Evolutionary conservation across 1,140 invertebrate species (phyloP), one percentile per base, ranked within the genome.

Genomic region (Drosophila tristis): DNA sequence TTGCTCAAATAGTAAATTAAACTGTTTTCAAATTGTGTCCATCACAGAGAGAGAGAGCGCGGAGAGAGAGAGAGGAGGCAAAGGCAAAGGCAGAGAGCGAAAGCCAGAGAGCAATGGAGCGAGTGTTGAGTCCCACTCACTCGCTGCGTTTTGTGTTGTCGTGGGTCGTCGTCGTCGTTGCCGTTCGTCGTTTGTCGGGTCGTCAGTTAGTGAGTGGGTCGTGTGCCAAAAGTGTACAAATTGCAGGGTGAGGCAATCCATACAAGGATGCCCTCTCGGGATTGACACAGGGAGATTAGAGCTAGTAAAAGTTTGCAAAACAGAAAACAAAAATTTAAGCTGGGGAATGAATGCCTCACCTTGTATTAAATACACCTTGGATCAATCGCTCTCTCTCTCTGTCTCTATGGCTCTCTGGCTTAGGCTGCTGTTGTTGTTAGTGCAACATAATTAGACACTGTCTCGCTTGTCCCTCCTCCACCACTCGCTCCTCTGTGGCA

Each of bases 91-190:
- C 16, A 29, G 55, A 70, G 35, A 49, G 31, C 54, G 48, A 56
- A 61, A 60, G 53, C 49, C 43, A 59, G 61, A n/a, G 25, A 49
- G 7, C 45, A 59, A 48, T 16, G 20, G 51, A 67, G 58, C 54
- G 45, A 54, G 57, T 53, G 43, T 29, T 26, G 26, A 35, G 26
- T 42, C 47, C 55, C 60, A 66, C 70, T 54, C 65, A 74, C 75
- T 82, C 74, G 79, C 55, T 81, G 74, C 67, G 59, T 61, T 78
- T 82, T 79, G 50, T 84, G 80, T 84, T 82, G 80, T 82, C 80
- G 80, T 82, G 80, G 80, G 80, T 85, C 79, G 79, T 48, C 62
- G 77, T 47, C 51, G 60, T 51, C 66, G 65, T 54, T 67, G 74
- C 72, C 31, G 8, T 6, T 6, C 29, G 31, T 35, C 72, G 72